phyloP scores from a whole-genome alignment of 37 sponge, comb jelly and placozoan genomes.

The Axinella damicornis region DNA sequence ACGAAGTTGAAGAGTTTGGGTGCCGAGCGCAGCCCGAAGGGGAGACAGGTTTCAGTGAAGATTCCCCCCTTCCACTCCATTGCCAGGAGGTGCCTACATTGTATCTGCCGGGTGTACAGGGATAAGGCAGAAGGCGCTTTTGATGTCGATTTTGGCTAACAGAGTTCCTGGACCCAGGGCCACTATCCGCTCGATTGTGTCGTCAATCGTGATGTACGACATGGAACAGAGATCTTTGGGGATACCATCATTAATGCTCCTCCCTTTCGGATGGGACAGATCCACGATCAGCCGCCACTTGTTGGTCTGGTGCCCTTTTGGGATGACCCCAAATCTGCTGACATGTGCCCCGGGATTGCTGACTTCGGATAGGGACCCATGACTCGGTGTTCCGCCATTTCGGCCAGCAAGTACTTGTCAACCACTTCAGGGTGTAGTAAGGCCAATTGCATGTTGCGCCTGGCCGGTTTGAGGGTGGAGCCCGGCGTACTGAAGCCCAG shows the following conservation, averaged over 20 bases:
- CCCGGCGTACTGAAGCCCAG: background rate
- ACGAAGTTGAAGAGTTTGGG: slow-evolving; percentile 38
- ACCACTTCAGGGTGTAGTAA: background rate
- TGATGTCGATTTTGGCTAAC: slow-evolving; percentile 37
- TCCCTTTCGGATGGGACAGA: slow-evolving; percentile 21
- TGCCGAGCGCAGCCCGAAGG: slow-evolving; percentile 48
- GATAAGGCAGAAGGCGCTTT: slow-evolving; percentile 9
- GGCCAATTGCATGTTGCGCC: slow-evolving; percentile 15
- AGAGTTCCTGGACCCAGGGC: slow-evolving; percentile 21
- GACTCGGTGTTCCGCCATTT: background rate
- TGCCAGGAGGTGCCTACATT: slow-evolving; percentile 18
- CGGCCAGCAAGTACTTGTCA: background rate
- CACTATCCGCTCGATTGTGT: background rate
- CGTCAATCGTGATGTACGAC: slow-evolving; percentile 30
- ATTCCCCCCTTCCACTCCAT: slow-evolving; percentile 39
- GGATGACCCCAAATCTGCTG: slow-evolving; percentile 33
- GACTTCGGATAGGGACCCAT: background rate
- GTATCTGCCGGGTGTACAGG: slow-evolving; percentile 54
- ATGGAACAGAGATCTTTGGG: slow-evolving; percentile 27
- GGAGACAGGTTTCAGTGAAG: slow-evolving; percentile 37
- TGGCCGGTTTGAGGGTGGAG: slow-evolving; percentile 1
- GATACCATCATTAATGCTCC: slow-evolving; percentile 28
- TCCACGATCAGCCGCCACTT: slow-evolving; percentile 41
- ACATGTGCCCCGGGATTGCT: background rate
- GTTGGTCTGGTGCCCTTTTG: slow-evolving; percentile 6